Conservation (phyloP, 2,888 invertebrate species). For the Eupelmus urozonus region DNA sequence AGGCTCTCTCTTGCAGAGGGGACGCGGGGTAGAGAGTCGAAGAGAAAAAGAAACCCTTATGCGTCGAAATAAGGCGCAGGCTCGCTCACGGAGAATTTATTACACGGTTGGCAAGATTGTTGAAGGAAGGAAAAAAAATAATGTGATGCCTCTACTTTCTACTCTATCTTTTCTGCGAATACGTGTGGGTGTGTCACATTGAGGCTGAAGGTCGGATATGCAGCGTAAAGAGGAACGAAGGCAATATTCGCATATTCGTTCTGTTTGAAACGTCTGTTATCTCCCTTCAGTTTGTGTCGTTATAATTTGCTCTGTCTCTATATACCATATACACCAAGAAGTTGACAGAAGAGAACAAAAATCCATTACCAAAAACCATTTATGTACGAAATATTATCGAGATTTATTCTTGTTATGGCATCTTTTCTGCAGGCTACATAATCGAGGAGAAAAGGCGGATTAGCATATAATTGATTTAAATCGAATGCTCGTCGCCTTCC, state of each 20-base stretch:
- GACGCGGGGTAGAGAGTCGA: not conserved
- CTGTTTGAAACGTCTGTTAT: conserved; percentile 43
- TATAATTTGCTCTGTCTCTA: not conserved
- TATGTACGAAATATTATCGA: conserved; percentile 28
- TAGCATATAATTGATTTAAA: conserved; percentile 47
- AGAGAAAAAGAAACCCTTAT: conserved; percentile 6
- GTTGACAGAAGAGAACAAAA: conserved; percentile 9
- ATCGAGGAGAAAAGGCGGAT: not conserved
- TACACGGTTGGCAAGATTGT: conserved; percentile 39
- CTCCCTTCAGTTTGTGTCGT: not conserved
- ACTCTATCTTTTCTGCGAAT: conserved; percentile 13
- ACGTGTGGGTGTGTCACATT: not conserved
- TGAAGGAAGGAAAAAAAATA: conserved; percentile 38
- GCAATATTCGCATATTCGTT: conserved; percentile 53
- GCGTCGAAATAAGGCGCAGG: conserved; percentile 11
- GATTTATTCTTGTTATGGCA: conserved; percentile 14
- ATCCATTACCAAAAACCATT: conserved; percentile 2
- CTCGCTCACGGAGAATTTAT: conserved; percentile 35
- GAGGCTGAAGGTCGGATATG: conserved; percentile 46
- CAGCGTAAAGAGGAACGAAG: conserved; percentile 34
- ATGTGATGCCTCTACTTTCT: conserved; percentile 14
- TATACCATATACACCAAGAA: not conserved
- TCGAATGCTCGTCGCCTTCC: not conserved
- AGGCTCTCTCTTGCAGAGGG: not conserved
- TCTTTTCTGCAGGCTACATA: not conserved